Conservation (phyloP, 2,113 vertebrate genomes). For the Herpailurus yagouaroundi region DNA sequence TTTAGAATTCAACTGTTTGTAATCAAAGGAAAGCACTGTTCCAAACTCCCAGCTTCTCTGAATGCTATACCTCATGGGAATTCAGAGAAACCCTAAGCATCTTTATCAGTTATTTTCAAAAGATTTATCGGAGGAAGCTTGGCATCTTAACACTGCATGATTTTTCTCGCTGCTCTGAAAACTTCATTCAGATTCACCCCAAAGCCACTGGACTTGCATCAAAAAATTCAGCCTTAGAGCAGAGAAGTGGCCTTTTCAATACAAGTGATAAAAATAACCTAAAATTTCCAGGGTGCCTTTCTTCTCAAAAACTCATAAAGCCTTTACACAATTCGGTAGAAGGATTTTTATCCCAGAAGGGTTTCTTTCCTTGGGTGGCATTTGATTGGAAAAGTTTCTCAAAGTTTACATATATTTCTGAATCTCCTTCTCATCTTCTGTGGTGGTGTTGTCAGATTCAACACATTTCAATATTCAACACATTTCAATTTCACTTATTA, state of each 20-base stretch:
- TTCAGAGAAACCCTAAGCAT: background rate
- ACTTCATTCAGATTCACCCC: conserved; percentile 44
- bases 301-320: conserved; percentile 52
- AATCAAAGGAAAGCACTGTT: conserved; percentile 12
- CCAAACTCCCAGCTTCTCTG: background rate
- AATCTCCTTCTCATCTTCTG: conserved; percentile 45
- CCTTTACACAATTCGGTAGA: conserved; percentile 17
- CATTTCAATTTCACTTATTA: conserved; percentile 24
- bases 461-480: background rate
- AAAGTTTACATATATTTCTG: conserved; percentile 34
- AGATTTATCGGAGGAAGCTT: conserved; percentile 29
- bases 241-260: conserved; percentile 63
- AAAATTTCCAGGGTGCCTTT: conserved; percentile 39
- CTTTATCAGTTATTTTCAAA: conserved; percentile 58
- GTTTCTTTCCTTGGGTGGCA: background rate
- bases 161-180: conserved; percentile 49
- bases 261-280: conserved; percentile 66
- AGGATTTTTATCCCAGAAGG: background rate
- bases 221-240: conserved; percentile 49
- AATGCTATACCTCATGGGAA: background rate
- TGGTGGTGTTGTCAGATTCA: background rate
- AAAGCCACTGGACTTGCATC: conserved; percentile 49
- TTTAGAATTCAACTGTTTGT: background rate
- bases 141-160: background rate
- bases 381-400: conserved; percentile 57